Conservation (phyloP, 92 coral and sea anemone species). For the Palythoa caribaeorum region DNA sequence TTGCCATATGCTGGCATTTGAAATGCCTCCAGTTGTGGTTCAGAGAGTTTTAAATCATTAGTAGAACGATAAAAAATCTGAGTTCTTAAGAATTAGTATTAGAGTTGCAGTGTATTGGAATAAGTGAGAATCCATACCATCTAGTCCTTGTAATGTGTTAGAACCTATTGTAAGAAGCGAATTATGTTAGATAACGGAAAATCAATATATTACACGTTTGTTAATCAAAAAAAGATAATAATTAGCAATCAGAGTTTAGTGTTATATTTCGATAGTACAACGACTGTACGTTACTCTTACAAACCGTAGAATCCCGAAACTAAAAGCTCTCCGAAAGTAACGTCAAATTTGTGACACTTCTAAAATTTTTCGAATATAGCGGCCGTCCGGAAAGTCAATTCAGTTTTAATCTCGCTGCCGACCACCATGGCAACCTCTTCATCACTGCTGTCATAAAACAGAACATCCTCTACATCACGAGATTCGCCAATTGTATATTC, state of each 20-base stretch:
- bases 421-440: too few species aligned
- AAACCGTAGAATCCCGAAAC: too few species aligned
- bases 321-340: too few species aligned
- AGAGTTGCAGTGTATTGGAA: too few species aligned
- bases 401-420: neutral
- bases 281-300: neutral
- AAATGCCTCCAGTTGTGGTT: too few species aligned
- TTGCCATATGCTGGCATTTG: too few species aligned
- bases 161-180: slow-evolving; percentile 61
- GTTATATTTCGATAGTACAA: neutral
- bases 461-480: slow-evolving; percentile 15
- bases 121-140: slow-evolving; percentile 71
- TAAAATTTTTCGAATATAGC: too few species aligned
- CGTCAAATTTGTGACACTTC: too few species aligned
- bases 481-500: slow-evolving; percentile 45
- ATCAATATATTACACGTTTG: neutral
- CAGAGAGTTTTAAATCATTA: too few species aligned
- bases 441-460: slow-evolving; percentile 21
- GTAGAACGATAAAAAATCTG: too few species aligned
- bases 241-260: neutral
- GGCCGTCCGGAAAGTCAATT: neutral
- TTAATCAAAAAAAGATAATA: neutral
- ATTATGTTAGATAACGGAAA: neutral
- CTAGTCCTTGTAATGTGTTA: slow-evolving; percentile 78
- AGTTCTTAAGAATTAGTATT: too few species aligned